Percentiles rank a stretch among this genome's conserved stretches.
Evolutionary conservation across 2,888 invertebrate species (phyloP).

Genomic region (Plebejus argus): DNA sequence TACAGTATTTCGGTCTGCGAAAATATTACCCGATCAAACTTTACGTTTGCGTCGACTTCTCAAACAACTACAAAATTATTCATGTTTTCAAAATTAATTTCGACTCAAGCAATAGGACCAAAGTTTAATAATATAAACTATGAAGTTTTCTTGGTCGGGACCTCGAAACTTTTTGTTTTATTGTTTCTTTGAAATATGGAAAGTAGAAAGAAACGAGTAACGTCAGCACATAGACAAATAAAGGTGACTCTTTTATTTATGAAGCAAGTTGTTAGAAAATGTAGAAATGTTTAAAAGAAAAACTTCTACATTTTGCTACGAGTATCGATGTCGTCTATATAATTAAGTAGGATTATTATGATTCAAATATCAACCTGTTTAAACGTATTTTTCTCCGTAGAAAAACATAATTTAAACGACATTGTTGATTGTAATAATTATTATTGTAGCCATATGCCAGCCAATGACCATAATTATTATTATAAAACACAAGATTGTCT

Average conservation of each 20-base stretch:
- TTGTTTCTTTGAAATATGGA: conserved; percentile 18
- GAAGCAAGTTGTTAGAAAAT: not conserved
- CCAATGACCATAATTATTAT: too few species aligned
- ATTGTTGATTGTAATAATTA: too few species aligned
- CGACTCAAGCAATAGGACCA: conserved; percentile 14
- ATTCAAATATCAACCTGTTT: too few species aligned
- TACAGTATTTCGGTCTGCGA: not conserved
- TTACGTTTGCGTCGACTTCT: conserved; percentile 1
- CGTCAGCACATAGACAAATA: not conserved
- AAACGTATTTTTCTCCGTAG: too few species aligned
- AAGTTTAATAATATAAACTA: conserved; percentile 23
- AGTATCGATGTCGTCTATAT: not conserved
- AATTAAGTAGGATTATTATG: not conserved
- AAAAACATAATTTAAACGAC: too few species aligned
- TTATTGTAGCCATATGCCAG: too few species aligned
- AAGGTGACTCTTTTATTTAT: not conserved
- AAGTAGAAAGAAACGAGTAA: not conserved
- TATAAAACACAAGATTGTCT: too few species aligned
- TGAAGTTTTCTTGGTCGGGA: conserved; percentile 7
- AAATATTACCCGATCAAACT: conserved; percentile 1
- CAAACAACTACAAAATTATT: conserved; percentile 13
- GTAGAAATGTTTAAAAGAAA: not conserved
- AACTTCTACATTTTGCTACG: not conserved
- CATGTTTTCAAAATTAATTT: conserved; percentile 22
- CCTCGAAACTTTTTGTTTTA: conserved; percentile 13